Evolutionary conservation across 2,113 vertebrate genomes (phyloP).

Genomic region (Pterophyllum scalare): DNA sequence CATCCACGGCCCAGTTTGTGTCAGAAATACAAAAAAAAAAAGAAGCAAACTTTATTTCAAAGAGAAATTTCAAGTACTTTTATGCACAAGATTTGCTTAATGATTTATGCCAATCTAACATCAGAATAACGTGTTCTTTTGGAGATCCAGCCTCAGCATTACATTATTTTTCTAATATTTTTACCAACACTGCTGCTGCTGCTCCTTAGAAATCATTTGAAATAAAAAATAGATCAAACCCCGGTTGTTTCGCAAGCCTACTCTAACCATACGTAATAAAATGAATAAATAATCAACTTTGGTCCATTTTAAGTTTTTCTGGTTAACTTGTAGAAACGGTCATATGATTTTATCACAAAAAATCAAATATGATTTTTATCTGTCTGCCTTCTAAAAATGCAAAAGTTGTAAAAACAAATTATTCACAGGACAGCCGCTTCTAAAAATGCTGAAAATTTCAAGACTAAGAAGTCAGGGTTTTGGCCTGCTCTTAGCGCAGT

Average conservation of each 20-base stretch:
- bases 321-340: neutral
- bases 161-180: slow-evolving; percentile 1
- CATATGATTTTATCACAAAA: no score
- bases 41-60: neutral
- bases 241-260: neutral
- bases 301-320: neutral
- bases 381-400: no score
- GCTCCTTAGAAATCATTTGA: neutral
- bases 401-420: no score
- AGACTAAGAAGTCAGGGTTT: no score
- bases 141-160: neutral
- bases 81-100: neutral
- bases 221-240: slow-evolving; percentile 3
- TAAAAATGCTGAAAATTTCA: no score
- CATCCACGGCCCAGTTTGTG: neutral
- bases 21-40: neutral
- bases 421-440: no score
- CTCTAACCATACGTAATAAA: neutral
- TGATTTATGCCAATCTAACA: neutral
- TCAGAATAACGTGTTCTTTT: neutral
- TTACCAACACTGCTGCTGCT: neutral
- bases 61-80: neutral
- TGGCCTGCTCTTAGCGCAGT: no score
- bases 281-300: neutral
- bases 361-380: no score